These are phyloP conservation scores for Ispidina lecontei DNA, from an alignment of 2,797 vertebrate species.

Conservation along the genomic window DNA sequence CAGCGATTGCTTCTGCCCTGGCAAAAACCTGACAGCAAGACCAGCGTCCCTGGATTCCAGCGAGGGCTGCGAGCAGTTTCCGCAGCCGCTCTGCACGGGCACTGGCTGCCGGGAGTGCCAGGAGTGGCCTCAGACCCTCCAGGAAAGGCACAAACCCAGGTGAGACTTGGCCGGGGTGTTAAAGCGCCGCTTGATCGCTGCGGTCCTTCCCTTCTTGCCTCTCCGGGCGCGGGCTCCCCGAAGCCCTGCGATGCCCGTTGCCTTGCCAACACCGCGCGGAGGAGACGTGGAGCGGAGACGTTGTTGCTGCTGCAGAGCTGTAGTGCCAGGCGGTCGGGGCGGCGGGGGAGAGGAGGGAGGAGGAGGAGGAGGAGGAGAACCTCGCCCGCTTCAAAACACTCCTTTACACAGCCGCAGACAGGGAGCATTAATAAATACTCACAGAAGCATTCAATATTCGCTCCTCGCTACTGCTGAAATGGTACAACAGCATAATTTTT, in stretches of 20 bases:
- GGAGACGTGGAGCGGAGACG: conserved; percentile 33
- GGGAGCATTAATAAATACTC: conserved; percentile 22
- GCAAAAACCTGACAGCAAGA: fast-evolving
- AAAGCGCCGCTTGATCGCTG: fast-evolving
- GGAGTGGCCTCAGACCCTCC: fast-evolving
- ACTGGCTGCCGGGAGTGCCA: fast-evolving
- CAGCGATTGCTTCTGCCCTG: fast-evolving
- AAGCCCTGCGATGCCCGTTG: neutral
- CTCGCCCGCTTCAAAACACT: neutral
- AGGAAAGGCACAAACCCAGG: fast-evolving
- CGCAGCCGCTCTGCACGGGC: fast-evolving
- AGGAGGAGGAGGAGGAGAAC: neutral
- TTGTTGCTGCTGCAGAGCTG: conserved; percentile 4
- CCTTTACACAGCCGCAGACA: neutral
- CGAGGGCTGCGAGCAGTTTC: fast-evolving
- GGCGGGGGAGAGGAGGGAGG: neutral
- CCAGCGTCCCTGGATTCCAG: fast-evolving
- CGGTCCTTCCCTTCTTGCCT: neutral
- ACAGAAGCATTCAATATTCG: neutral
- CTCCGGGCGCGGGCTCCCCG: neutral
- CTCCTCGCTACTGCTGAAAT: conserved; percentile 27
- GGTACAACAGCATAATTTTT: conserved; percentile 50
- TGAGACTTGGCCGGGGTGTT: fast-evolving
- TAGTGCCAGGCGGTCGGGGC: neutral
- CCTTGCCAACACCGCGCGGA: conserved; percentile 36